phyloP scores from a whole-genome alignment of 2,888 invertebrate species.

The Pedicia rivosa region DNA sequence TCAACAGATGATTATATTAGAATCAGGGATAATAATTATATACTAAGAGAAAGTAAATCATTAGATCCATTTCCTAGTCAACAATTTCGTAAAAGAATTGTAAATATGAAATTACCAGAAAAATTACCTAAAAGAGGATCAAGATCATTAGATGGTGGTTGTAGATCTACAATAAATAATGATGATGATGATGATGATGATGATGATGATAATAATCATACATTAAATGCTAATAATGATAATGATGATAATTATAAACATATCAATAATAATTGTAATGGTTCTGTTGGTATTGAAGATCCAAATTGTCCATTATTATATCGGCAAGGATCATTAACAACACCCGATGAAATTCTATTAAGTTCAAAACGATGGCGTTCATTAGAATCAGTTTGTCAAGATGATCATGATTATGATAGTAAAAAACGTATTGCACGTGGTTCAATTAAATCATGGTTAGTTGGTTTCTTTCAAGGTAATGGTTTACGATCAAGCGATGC shows the following conservation, averaged over 20 bases:
- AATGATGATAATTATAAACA: constrained; percentile 20
- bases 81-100: constrained; percentile 19
- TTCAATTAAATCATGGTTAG: constrained; percentile 55
- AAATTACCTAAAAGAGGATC: constrained; percentile 26
- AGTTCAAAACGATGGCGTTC: constrained; percentile 62
- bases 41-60: constrained; percentile 43
- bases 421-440: constrained; percentile 44
- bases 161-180: constrained; percentile 16
- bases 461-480: constrained; percentile 56
- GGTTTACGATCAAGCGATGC: constrained; percentile 45
- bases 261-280: constrained; percentile 30
- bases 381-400: constrained; percentile 44
- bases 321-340: constrained; percentile 28
- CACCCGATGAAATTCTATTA: constrained; percentile 29
- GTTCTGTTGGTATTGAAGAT: constrained; percentile 26
- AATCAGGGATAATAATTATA: constrained; percentile 10
- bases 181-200: constrained; percentile 9
- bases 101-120: constrained; percentile 21
- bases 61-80: constrained; percentile 43
- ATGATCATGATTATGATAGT: constrained; percentile 19
- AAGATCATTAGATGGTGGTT: constrained; percentile 25
- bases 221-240: constrained; percentile 8
- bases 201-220: constrained; percentile 15
- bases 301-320: constrained; percentile 25
- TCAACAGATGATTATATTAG: constrained; percentile 18